Conservation (phyloP, 2,888 invertebrate species). For the Orthosia cruda region DNA sequence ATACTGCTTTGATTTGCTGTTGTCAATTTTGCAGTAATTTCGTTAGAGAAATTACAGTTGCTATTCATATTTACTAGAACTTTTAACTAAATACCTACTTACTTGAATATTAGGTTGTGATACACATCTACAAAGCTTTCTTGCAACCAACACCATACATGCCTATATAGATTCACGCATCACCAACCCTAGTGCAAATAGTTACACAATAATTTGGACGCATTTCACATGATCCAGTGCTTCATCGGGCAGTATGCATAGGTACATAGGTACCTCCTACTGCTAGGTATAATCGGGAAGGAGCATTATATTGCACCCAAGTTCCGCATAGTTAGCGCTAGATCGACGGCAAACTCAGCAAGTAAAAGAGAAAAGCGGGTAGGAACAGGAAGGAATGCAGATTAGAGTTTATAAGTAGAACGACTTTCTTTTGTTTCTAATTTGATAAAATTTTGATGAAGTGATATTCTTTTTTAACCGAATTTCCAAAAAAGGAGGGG, state of each 20-base stretch:
- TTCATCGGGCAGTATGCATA: conserved; percentile 25
- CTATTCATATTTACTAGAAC: not conserved
- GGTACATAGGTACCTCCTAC: conserved; percentile 5
- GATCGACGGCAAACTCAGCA: conserved; percentile 61
- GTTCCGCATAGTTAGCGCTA: conserved; percentile 62
- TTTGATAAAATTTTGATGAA: too few species aligned
- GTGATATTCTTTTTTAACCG: too few species aligned
- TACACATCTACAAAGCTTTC: not conserved
- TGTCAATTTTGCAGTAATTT: too few species aligned
- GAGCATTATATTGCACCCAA: conserved; percentile 61
- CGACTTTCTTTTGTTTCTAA: too few species aligned
- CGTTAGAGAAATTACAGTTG: too few species aligned
- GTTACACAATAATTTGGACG: conserved; percentile 48
- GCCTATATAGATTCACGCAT: conserved; percentile 13
- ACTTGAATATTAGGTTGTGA: not conserved
- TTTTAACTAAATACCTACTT: too few species aligned
- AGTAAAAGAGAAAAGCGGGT: conserved; percentile 48
- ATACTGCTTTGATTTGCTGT: too few species aligned
- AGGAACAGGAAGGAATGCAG: not conserved
- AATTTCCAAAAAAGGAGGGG: too few species aligned
- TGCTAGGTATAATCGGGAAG: conserved; percentile 46
- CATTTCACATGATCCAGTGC: conserved; percentile 41
- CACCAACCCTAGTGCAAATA: conserved; percentile 26
- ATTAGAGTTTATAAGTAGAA: not conserved
- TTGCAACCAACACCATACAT: not conserved